Evolutionary conservation across 2,113 vertebrate species (phyloP).

Genomic region (Nothobranchius kuhntae): DNA sequence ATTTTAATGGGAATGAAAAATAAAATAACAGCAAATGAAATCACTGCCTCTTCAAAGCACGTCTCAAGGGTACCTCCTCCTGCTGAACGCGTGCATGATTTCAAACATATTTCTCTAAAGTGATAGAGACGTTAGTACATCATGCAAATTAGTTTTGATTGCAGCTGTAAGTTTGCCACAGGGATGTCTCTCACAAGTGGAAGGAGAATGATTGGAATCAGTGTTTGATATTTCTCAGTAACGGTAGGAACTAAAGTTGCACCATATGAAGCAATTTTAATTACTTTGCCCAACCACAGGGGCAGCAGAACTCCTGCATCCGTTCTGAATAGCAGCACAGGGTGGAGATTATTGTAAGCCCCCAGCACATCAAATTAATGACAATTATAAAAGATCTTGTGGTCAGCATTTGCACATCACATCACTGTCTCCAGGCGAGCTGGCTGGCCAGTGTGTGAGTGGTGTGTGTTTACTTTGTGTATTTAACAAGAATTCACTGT

Average conservation of each 20-base stretch:
- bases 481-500: conserved; percentile 66
- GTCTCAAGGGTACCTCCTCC: no score
- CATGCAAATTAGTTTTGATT: conserved; percentile 63
- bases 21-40: no score
- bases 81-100: conserved; percentile 18
- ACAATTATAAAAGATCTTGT: conserved; percentile 66
- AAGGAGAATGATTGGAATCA: conserved; percentile 55
- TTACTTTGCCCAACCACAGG: conserved; percentile 64
- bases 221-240: conserved; percentile 58
- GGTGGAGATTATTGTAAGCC: conserved; percentile 53
- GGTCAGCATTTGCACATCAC: conserved; percentile 43
- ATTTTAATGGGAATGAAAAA: no score
- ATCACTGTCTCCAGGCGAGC: conserved; percentile 38
- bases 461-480: conserved; percentile 30
- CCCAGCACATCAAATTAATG: conserved; percentile 65
- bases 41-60: no score
- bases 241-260: conserved; percentile 61
- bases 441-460: conserved; percentile 7
- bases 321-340: conserved; percentile 47
- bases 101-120: conserved; percentile 39
- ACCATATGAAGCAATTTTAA: conserved; percentile 73
- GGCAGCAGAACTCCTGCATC: conserved; percentile 39
- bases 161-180: conserved; percentile 35
- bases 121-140: conserved; percentile 22
- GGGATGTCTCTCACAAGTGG: conserved; percentile 32